phyloP scores from a whole-genome alignment of 2,797 vertebrate species.

The Sebastes flavidus region DNA sequence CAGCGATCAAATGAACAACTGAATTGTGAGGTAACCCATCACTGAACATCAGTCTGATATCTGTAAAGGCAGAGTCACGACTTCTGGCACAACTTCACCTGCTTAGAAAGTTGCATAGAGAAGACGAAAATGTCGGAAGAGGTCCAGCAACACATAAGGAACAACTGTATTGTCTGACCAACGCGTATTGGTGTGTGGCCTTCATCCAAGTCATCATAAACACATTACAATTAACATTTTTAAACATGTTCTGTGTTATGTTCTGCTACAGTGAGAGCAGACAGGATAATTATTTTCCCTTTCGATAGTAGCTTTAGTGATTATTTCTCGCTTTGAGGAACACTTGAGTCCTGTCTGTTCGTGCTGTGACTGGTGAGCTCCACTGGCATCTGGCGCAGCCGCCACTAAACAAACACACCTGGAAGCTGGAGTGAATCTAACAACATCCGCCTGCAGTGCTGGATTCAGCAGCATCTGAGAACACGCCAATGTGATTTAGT shows the following conservation, averaged over 20 bases:
- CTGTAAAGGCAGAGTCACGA: neutral
- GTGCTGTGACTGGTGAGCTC: constrained; percentile 20
- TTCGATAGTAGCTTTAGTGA: neutral
- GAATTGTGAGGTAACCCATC: neutral
- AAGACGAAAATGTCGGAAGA: neutral
- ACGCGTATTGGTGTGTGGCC: neutral
- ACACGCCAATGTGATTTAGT: constrained; percentile 24
- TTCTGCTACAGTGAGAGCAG: neutral
- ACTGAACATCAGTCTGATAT: neutral
- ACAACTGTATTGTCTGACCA: neutral
- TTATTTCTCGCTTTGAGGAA: neutral
- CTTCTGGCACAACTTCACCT: neutral
- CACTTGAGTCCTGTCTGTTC: neutral
- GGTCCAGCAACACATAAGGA: neutral
- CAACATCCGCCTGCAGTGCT: constrained; percentile 6
- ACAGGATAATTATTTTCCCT: neutral
- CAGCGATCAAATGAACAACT: neutral
- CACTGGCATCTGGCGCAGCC: neutral
- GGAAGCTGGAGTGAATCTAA: constrained; percentile 7
- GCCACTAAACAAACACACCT: constrained; percentile 34
- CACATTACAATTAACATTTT: neutral
- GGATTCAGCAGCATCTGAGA: constrained; percentile 5
- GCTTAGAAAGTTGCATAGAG: neutral
- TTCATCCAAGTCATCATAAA: neutral
- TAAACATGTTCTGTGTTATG: neutral